A percentile compares a stretch with the other conserved stretches of the same genome.
phyloP scores from a whole-genome alignment of 2,113 vertebrate species.

The Tragelaphus scriptus region DNA sequence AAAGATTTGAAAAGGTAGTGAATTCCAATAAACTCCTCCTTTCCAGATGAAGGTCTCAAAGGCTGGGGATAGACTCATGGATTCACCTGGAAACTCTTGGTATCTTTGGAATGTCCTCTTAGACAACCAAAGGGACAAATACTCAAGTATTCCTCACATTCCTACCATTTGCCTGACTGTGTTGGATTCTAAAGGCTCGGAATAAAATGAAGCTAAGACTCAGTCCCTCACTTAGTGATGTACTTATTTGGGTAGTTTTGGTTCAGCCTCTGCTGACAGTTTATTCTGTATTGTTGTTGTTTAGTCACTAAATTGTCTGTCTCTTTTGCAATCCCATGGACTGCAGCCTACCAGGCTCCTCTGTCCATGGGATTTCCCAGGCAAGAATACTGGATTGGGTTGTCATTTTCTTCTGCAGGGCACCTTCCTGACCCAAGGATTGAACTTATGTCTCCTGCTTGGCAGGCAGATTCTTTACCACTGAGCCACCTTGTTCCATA shows the following conservation, averaged over 20 bases:
- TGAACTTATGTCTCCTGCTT: background rate
- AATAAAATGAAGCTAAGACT: background rate
- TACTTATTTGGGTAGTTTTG: background rate
- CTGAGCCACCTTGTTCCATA: background rate
- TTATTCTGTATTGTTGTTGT: background rate
- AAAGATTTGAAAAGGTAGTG: background rate
- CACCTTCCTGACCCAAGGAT: background rate
- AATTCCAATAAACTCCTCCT: background rate
- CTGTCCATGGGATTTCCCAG: background rate
- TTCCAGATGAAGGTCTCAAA: background rate
- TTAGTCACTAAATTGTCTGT: rapidly evolving
- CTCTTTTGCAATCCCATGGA: background rate
- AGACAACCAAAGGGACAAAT: background rate
- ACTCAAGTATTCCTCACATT: background rate
- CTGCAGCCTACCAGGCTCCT: background rate
- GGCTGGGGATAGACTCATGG: background rate
- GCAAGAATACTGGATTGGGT: background rate
- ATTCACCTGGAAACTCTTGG: background rate
- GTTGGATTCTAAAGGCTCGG: background rate
- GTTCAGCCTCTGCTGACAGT: background rate
- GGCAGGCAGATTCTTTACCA: background rate
- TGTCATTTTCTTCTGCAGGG: background rate
- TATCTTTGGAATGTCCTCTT: background rate
- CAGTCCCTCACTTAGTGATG: background rate
- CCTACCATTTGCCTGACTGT: background rate